Base-by-base conservation (phyloP, 2,113 vertebrate species). In the Apteryx owenii region DNA sequence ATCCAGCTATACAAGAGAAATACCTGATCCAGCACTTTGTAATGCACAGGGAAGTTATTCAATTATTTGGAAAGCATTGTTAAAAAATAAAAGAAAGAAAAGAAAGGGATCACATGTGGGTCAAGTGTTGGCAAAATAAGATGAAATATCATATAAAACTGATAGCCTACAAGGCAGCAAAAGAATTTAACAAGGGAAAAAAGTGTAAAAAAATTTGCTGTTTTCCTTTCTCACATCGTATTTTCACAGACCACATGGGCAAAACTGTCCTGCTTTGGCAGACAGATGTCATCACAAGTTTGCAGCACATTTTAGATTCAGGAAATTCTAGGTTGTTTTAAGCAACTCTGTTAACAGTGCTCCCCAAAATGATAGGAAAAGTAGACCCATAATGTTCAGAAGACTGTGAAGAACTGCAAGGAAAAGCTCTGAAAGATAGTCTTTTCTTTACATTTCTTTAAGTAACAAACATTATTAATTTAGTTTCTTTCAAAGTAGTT, bases 311-410 rank as follows among this genome's bases (percentile, higher is more conserved):
- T 84, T 88, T 84, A 81, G 69, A 85, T 89, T 97, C 66, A 87
- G 86, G 84, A 96, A 97, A 92, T 96, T 95, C 94, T 92, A 95
- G 18, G 42, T 87, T 81, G 92, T 88, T 95, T 91, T 90, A 92
- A 93, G 78, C 83, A 97, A 94, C 29, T 76, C 93, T 93, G 82
- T 97, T 96, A 96, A 96, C 69, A 89, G 78, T 87, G 14, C 94
- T 93, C 90, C 31, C 31, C 93, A 92, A 90, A 97, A 87, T 91
- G 97, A 80, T 93, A 95, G 90, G 85, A 80, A 95, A 95, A 90
- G n/a, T 86, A 94, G n/a, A 78, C 50, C 72, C 86, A 87, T 85
- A 85, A 66, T 90, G 83, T 93, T 89, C 75, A 93, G 70, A 87
- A 84, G 81, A 85, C 61, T 25, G 9, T 46, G 53, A 85, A 51